Evolutionary conservation across 2,888 invertebrate species (phyloP).

Genomic region (Hydropsyche betteni): DNA sequence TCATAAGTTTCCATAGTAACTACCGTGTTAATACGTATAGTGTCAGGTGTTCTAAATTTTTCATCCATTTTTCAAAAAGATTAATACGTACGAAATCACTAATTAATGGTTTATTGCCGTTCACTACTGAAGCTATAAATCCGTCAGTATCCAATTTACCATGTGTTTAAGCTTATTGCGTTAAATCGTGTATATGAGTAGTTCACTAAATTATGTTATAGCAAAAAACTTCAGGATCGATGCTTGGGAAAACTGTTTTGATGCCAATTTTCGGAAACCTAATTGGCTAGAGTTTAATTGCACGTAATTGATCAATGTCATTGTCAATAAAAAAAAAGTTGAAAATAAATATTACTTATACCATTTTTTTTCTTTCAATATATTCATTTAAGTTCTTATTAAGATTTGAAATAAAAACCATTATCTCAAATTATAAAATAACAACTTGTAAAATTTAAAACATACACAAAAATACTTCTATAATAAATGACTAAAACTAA

Average conservation of each 20-base stretch:
- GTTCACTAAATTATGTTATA: conserved; percentile 22
- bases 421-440: no score
- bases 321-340: not conserved
- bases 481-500: no score
- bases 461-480: no score
- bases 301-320: not conserved
- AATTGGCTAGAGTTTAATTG: not conserved
- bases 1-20: conserved; percentile 18
- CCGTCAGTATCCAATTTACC: conserved; percentile 28
- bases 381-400: no score
- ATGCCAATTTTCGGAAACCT: not conserved
- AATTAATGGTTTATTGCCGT: conserved; percentile 29
- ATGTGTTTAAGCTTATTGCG: not conserved
- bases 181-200: conserved; percentile 8
- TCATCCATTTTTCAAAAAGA: conserved; percentile 20
- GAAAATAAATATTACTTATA: no score
- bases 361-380: no score
- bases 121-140: conserved; percentile 22
- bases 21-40: conserved; percentile 17
- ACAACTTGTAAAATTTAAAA: no score
- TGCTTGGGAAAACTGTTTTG: conserved; percentile 3
- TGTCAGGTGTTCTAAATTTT: conserved; percentile 30
- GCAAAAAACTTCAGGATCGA: conserved; percentile 10
- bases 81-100: conserved; percentile 20
- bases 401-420: no score